Evolutionary conservation across 2,888 invertebrate species (phyloP).

Genomic region (Andrena hattorfiana): DNA sequence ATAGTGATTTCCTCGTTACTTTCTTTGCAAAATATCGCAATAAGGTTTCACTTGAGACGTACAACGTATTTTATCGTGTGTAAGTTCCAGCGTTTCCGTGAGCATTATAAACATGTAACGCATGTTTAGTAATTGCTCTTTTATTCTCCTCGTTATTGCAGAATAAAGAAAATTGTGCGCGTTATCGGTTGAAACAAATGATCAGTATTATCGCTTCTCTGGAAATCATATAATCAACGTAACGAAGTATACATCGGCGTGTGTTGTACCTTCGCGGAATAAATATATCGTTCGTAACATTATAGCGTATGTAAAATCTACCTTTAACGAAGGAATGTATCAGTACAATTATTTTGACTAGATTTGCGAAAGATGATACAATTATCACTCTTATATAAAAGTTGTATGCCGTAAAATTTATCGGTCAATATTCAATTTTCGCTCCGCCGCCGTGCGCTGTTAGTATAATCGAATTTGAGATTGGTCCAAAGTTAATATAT

Average conservation of each 20-base stretch:
- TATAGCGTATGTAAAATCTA: slow-evolving; percentile 45
- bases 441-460: slow-evolving; percentile 37
- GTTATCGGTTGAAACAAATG: slow-evolving; percentile 39
- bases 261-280: slow-evolving; percentile 25
- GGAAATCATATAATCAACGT: slow-evolving; percentile 39
- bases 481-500: slow-evolving; percentile 76
- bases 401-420: slow-evolving; percentile 54
- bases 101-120: slow-evolving; percentile 24
- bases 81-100: slow-evolving; percentile 18
- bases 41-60: slow-evolving; percentile 31
- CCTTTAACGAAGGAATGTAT: slow-evolving; percentile 50
- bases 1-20: slow-evolving; percentile 33
- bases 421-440: slow-evolving; percentile 30
- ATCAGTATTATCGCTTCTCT: slow-evolving; percentile 19
- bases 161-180: slow-evolving; percentile 63
- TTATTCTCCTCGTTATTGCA: slow-evolving; percentile 28
- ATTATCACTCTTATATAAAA: slow-evolving; percentile 60
- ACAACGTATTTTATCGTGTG: slow-evolving; percentile 17
- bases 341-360: slow-evolving; percentile 67
- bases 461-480: slow-evolving; percentile 65
- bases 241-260: slow-evolving; percentile 31
- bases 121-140: slow-evolving; percentile 3
- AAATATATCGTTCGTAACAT: slow-evolving; percentile 38
- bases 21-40: slow-evolving; percentile 47
- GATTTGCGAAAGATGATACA: slow-evolving; percentile 61